phyloP scores from a whole-genome alignment of 2,113 vertebrate genomes.

The Seriola aureovittata region DNA sequence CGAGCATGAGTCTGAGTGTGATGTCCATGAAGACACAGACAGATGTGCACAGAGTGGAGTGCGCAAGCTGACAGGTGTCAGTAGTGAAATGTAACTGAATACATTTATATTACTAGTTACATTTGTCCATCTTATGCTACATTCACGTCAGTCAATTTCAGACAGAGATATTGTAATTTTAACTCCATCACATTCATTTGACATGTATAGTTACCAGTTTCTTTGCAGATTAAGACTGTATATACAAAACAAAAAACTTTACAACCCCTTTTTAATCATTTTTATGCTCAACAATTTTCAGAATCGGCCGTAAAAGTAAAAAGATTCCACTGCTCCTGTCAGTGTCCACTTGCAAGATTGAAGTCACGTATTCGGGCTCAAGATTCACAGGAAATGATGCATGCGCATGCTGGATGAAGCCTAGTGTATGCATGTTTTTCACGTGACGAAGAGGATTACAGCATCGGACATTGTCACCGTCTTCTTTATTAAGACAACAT shows the following conservation, averaged over 20 bases:
- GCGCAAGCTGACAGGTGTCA: background rate
- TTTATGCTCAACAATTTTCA: background rate
- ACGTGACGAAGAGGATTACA: too few species aligned
- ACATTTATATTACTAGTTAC: background rate
- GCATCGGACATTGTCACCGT: background rate
- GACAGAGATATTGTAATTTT: too few species aligned
- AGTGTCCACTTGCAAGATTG: background rate
- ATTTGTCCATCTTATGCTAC: background rate
- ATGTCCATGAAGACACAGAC: background rate
- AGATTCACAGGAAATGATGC: too few species aligned
- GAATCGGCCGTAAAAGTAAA: background rate
- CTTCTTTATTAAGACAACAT: background rate
- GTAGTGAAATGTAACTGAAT: background rate
- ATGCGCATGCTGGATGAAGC: background rate
- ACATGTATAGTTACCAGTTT: too few species aligned
- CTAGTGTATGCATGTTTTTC: background rate
- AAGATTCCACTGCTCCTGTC: background rate
- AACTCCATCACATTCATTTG: too few species aligned
- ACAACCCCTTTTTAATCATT: too few species aligned
- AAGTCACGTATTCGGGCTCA: background rate
- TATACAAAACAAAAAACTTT: too few species aligned
- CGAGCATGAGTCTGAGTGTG: conserved; percentile 3
- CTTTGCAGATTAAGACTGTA: too few species aligned
- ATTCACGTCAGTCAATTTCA: too few species aligned
- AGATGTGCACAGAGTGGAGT: background rate